Conservation (phyloP, 2,888 invertebrate species). For the Melieria omissa region DNA sequence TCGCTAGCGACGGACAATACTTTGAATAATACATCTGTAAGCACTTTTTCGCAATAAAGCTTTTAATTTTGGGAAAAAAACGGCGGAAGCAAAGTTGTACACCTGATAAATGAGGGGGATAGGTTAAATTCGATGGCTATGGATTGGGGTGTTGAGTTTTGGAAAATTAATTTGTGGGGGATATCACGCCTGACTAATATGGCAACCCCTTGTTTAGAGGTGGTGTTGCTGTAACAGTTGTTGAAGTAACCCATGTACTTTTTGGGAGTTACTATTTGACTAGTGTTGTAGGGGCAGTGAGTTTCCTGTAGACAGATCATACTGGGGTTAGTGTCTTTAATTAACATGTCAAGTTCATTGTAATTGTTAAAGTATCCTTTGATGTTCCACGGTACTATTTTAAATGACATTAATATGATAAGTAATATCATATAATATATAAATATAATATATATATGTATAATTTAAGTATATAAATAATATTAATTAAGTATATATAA, state of each 20-base stretch:
- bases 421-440: background rate
- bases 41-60: no score
- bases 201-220: background rate
- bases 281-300: background rate
- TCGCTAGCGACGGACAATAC: no score
- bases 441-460: no score
- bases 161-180: background rate
- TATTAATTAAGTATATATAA: no score
- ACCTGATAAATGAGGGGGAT: background rate
- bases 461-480: no score
- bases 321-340: background rate
- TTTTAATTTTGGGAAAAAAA: no score
- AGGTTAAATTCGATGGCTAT: background rate
- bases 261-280: background rate
- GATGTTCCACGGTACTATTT: conserved; percentile 13
- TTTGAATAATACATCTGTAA: no score
- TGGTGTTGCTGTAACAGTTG: background rate
- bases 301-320: conserved; percentile 23
- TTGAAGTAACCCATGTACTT: background rate
- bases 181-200: background rate
- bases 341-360: background rate
- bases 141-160: background rate
- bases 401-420: conserved; percentile 4
- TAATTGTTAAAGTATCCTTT: conserved; percentile 9
- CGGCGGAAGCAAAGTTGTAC: no score